Evolutionary conservation across 2,113 vertebrate genomes (phyloP), one percentile per base, ranked within the genome.

Genomic region (Mustela nigripes): DNA sequence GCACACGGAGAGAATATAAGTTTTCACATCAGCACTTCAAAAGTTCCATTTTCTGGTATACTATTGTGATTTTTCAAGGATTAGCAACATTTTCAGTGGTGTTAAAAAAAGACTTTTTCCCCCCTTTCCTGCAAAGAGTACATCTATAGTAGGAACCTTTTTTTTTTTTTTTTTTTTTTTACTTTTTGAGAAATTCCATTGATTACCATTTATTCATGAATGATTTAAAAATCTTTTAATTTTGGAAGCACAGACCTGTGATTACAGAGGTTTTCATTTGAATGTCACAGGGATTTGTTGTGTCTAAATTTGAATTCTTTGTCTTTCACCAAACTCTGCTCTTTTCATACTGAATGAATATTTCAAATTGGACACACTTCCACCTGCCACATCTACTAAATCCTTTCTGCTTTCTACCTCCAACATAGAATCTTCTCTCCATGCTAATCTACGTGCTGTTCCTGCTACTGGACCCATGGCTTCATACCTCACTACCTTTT

Each of bases 11-110:
- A 90, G 31, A 96, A 81, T 67, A 11, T 33, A 10, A 65, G 22
- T 42, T 71, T 90, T 96, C 33, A 80, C 50, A 26, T 60, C 24
- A 48, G 14, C 63, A 56, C 60, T 85, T 87, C 36, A 63, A 21
- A 60, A 88, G 92, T 69, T 93, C 56, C 69, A 28, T 92, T 95
- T 95, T 50, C 63, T 95, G 58, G 31, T 7, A 53, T 18, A 80
- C 12, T 76, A 67, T 42, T 78, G 67, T 76, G 4, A 39, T 65
- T 85, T 93, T 90, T 97, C 33, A 89, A 93, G 15, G 18, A 83
- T 28, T 50, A 81, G 36, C 5, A 83, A 69, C 10, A 24, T 48
- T 53, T 33, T 18, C 63, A 21, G 9, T 50, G 24, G 5, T 58
- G 14, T 69, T 67, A 78, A 71, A 84, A 31, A 88, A 60, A 63